Evolutionary conservation across 2,888 invertebrate genomes (phyloP).

Genomic region (Ichneumon xanthorius): DNA sequence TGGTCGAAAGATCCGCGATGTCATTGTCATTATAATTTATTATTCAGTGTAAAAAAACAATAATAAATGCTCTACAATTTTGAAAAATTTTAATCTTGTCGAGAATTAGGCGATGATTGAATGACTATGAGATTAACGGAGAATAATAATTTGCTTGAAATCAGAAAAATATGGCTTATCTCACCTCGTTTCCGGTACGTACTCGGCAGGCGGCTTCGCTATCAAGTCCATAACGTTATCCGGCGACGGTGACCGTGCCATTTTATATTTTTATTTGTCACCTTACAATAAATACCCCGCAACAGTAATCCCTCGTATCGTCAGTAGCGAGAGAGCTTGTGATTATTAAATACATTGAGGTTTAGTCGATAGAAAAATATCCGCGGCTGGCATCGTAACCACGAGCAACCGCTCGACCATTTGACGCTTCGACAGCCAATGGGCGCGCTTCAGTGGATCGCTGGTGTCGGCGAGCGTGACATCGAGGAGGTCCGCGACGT

Average conservation of each 20-base stretch:
- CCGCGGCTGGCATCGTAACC: constrained; percentile 16
- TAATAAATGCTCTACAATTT: too few relatives aligned
- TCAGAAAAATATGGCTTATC: too few relatives aligned
- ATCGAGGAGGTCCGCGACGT: background rate
- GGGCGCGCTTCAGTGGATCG: background rate
- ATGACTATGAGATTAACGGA: background rate
- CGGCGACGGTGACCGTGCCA: constrained; percentile 29
- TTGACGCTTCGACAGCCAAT: constrained; percentile 11
- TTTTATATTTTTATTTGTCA: constrained; percentile 8
- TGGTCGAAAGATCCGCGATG: too few relatives aligned
- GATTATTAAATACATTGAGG: background rate
- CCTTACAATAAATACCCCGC: background rate
- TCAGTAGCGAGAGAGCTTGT: background rate
- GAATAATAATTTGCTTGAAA: background rate
- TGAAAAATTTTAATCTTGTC: too few relatives aligned
- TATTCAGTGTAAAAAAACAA: too few relatives aligned
- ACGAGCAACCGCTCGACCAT: constrained; percentile 24
- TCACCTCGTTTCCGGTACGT: constrained; percentile 53
- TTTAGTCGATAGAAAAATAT: constrained; percentile 35
- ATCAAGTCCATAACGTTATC: constrained; percentile 65
- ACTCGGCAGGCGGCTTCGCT: constrained; percentile 50
- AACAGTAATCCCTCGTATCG: background rate
- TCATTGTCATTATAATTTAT: too few relatives aligned
- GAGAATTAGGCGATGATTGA: background rate
- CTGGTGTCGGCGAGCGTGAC: constrained; percentile 10